These are phyloP conservation scores for Perizoma affinitatum DNA, from an alignment of 2,888 invertebrate species.

Conservation along the genomic window DNA sequence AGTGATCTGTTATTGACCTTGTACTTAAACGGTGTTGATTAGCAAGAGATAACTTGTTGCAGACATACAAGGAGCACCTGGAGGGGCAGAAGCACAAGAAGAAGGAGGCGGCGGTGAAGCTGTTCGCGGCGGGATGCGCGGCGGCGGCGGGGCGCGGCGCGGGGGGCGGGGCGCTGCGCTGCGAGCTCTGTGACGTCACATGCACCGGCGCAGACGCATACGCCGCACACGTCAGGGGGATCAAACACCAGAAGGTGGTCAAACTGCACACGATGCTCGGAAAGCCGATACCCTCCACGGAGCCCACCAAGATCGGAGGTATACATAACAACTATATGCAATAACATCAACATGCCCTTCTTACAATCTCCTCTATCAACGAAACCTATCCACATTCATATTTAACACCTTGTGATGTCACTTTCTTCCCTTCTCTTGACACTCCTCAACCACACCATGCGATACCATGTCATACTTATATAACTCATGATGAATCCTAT, in stretches of 20 bases:
- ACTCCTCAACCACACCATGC: no score
- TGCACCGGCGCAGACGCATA: conserved; percentile 99
- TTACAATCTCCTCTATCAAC: no score
- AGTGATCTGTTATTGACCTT: no score
- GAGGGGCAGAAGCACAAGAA: conserved; percentile 99
- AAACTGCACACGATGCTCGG: conserved; percentile 98
- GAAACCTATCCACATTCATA: no score
- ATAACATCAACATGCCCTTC: no score
- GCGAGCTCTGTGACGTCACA: conserved; percentile 98
- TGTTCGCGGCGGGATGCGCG: conserved; percentile 57
- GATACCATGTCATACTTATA: no score
- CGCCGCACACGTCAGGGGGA: conserved; percentile 59
- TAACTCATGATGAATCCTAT: no score
- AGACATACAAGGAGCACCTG: conserved; percentile 92
- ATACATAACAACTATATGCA: no score
- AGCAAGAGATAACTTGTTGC: conserved; percentile 11
- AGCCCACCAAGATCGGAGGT: conserved; percentile 92
- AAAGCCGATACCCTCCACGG: conserved; percentile 98
- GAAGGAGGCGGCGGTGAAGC: conserved; percentile 92
- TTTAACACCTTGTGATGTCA: no score
- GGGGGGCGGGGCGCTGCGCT: conserved; percentile 87
- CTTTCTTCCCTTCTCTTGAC: no score
- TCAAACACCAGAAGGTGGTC: conserved; percentile 83
- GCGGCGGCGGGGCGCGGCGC: conserved; percentile 53
- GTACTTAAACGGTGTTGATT: no score